phyloP scores from a whole-genome alignment of 2,113 vertebrate genomes.

The Microtus pennsylvanicus region DNA sequence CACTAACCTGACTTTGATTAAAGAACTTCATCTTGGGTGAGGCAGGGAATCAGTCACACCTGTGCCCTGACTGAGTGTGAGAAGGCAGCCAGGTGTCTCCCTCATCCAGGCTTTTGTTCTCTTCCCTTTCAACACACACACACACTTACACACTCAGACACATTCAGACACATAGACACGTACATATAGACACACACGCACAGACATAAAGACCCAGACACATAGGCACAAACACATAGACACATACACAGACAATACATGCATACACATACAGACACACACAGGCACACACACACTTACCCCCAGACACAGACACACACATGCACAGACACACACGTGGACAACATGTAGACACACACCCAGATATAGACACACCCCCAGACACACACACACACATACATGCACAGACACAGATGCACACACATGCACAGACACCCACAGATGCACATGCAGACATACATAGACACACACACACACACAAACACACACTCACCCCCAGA shows the following conservation, averaged over 20 bases:
- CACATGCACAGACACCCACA: neutral
- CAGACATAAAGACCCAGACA: neutral
- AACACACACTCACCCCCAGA: too few species aligned
- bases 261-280: neutral
- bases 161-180: neutral
- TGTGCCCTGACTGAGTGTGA: neutral
- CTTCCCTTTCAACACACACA: neutral
- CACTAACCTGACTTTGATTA: neutral
- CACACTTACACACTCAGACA: neutral
- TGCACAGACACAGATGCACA: neutral
- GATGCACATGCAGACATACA: neutral
- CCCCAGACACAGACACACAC: too few species aligned
- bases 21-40: too few species aligned
- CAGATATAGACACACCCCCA: too few species aligned
- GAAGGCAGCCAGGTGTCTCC: neutral
- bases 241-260: neutral
- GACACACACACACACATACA: too few species aligned
- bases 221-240: neutral
- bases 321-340: too few species aligned
- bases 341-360: neutral
- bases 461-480: too few species aligned
- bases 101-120: neutral
- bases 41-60: neutral
- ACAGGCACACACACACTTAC: too few species aligned
- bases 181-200: neutral